Conservation (phyloP, 1,140 invertebrate genomes). For the Drosophila kohkoa region DNA sequence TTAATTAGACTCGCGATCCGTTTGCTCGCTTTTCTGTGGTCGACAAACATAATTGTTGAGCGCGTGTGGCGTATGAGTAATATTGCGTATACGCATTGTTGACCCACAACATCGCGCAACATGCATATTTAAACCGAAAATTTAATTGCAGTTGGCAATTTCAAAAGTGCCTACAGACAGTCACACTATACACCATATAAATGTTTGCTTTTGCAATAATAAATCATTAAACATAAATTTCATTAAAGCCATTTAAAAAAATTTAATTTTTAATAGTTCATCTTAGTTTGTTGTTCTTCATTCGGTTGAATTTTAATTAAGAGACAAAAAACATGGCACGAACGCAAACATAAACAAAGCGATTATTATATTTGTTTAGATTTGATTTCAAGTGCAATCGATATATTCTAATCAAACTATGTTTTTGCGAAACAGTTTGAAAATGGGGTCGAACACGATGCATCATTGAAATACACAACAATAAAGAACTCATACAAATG, state of each 20-base stretch:
- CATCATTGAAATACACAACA: no score
- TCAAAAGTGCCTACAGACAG: not conserved
- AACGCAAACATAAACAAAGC: constrained; percentile 13
- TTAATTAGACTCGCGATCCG: constrained; percentile 11
- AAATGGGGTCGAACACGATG: no score
- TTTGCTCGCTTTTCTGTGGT: constrained; percentile 10
- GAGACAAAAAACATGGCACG: not conserved
- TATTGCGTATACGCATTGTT: constrained; percentile 43
- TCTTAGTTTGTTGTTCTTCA: no score
- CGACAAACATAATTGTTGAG: constrained; percentile 6
- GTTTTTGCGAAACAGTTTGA: no score
- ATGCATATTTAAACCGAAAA: not conserved
- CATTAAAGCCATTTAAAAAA: constrained; percentile 14
- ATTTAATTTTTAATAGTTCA: not conserved
- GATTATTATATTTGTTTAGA: constrained; percentile 36
- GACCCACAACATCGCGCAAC: no score
- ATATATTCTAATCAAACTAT: constrained; percentile 51
- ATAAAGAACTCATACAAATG: no score
- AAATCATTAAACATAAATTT: constrained; percentile 24
- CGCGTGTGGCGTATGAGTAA: constrained; percentile 25
- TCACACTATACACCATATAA: not conserved
- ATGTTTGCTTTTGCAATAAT: not conserved
- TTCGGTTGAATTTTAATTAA: not conserved
- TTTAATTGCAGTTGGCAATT: constrained; percentile 20
- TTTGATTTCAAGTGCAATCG: constrained; percentile 54